A percentile compares a stretch with the other conserved stretches of the same genome.
phyloP scores from a whole-genome alignment of 2,113 vertebrate genomes.

The Puffinus mauretanicus region DNA sequence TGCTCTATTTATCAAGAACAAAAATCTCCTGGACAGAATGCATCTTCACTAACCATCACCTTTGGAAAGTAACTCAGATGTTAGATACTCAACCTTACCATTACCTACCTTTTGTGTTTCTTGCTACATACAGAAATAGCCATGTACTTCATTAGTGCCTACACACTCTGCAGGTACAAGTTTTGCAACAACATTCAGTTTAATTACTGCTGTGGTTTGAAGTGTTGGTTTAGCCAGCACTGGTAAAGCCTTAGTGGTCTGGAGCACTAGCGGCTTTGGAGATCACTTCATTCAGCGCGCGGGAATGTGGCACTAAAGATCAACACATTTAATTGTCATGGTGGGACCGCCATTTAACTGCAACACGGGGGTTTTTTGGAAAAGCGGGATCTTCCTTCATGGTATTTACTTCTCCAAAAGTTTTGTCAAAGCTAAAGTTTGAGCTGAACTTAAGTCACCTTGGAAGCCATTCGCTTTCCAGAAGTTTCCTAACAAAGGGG shows the following conservation, averaged over 20 bases:
- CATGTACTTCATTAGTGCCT: neutral
- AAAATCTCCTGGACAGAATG: neutral
- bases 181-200: neutral
- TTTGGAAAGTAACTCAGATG: neutral
- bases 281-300: fast-evolving
- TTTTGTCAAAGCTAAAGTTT: neutral
- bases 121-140: neutral
- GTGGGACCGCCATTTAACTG: neutral
- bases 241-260: neutral
- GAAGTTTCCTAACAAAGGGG: neutral
- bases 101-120: neutral
- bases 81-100: neutral
- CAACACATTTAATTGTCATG: neutral
- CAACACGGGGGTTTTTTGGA: neutral
- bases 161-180: neutral
- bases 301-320: neutral
- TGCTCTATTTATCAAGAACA: neutral
- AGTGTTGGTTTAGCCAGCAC: neutral
- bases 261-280: neutral
- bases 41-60: neutral
- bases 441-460: neutral
- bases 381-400: neutral
- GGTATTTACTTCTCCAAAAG: neutral
- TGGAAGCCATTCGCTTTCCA: neutral
- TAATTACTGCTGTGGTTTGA: neutral